phyloP scores from a whole-genome alignment of 2,888 invertebrate genomes.

The Apocheima hispidaria region DNA sequence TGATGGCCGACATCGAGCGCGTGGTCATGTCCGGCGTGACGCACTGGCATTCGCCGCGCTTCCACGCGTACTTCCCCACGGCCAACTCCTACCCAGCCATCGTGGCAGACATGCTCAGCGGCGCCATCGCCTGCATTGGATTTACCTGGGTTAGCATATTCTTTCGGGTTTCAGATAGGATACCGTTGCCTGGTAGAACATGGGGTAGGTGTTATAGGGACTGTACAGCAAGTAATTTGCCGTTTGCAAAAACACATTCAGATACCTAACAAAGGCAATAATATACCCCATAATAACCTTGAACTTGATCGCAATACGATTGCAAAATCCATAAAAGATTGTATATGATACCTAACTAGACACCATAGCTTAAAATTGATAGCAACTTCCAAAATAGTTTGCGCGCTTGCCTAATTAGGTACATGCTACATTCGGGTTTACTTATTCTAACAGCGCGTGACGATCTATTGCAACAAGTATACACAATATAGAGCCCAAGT shows the following conservation, averaged over 20 bases:
- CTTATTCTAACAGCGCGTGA: not conserved
- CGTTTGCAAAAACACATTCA: not conserved
- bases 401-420: not conserved
- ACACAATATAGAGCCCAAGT: conserved; percentile 10
- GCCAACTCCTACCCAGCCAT: conserved; percentile 97
- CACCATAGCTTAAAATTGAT: too few relatives aligned
- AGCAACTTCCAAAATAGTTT: too few relatives aligned
- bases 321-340: not conserved
- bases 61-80: conserved; percentile 98
- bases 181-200: too few relatives aligned
- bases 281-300: not conserved
- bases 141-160: conserved; percentile 95
- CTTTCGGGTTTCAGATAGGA: conserved; percentile 36
- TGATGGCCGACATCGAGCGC: conserved; percentile 96
- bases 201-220: not conserved
- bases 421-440: not conserved
- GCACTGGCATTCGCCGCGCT: conserved; percentile 98
- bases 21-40: conserved; percentile 99
- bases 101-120: conserved; percentile 97
- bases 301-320: not conserved
- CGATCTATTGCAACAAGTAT: conserved; percentile 14
- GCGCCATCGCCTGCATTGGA: conserved; percentile 97
- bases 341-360: too few relatives aligned
- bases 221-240: not conserved
- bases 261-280: too few relatives aligned